Percentiles rank a stretch among this genome's conserved stretches.
Conservation (phyloP, 2,113 vertebrate species). For the Mormoops blainvillei region DNA sequence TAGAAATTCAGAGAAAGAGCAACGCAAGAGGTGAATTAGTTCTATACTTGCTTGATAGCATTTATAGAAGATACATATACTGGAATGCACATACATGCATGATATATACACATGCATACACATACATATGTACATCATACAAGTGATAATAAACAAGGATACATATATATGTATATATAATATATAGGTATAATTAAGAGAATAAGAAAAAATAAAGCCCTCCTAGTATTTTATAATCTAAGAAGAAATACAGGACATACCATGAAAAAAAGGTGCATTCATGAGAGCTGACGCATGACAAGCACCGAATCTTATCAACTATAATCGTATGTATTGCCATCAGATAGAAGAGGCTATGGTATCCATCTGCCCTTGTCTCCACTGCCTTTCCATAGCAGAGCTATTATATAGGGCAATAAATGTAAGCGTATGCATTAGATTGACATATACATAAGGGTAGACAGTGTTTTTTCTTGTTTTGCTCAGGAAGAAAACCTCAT, state of each 20-base stretch:
- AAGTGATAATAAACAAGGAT: neutral
- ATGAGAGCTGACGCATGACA: neutral
- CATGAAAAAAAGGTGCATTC: neutral
- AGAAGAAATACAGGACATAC: neutral
- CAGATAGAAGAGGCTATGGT: neutral
- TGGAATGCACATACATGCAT: neutral
- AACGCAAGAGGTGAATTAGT: neutral
- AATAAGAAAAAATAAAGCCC: neutral
- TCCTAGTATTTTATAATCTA: neutral
- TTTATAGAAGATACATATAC: neutral
- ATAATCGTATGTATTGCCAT: neutral
- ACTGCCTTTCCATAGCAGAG: neutral
- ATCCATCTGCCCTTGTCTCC: accelerated
- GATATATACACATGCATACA: neutral
- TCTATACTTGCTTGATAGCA: neutral
- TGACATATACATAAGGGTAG: neutral
- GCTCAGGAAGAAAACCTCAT: neutral
- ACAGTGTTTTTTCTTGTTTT: neutral
- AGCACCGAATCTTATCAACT: neutral
- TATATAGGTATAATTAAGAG: neutral
- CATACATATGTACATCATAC: neutral
- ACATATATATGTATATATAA: neutral
- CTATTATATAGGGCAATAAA: neutral
- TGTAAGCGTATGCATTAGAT: neutral
- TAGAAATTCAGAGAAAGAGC: neutral